Conservation (phyloP, 2,888 invertebrate species). For the Panzeria rudis region DNA sequence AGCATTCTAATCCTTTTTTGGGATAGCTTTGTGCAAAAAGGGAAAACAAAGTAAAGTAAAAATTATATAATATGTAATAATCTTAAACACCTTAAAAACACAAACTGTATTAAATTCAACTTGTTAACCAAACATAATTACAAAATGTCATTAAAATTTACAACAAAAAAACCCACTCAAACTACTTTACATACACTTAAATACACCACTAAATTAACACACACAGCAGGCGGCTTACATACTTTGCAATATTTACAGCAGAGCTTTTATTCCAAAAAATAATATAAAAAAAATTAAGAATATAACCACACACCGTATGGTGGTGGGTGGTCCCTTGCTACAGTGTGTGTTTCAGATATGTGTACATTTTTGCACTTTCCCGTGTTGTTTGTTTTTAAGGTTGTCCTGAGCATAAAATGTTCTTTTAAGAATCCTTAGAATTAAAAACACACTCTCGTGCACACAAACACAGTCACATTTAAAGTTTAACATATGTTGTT, state of each 20-base stretch:
- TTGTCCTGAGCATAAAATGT: conserved; percentile 6
- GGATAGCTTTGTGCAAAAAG: neutral
- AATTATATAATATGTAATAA: neutral
- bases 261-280: neutral
- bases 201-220: conserved; percentile 29
- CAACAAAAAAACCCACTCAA: conserved; percentile 1
- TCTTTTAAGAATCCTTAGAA: conserved; percentile 60
- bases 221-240: conserved; percentile 43
- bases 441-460: too few species aligned
- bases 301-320: conserved; percentile 20
- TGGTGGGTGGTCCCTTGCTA: neutral
- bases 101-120: conserved; percentile 5
- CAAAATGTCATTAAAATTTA: conserved; percentile 60
- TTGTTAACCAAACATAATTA: conserved; percentile 55
- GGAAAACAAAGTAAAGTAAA: neutral
- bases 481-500: conserved; percentile 47
- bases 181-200: neutral
- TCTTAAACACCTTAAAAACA: neutral
- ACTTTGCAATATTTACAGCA: neutral
- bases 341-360: conserved; percentile 38
- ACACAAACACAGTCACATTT: neutral
- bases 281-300: neutral
- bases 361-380: conserved; percentile 56
- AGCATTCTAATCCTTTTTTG: neutral
- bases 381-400: conserved; percentile 22